A percentile compares a stretch with the other conserved stretches of the same genome.
Conservation (phyloP, 2,797 vertebrate species). For the Anguilla pacifica region DNA sequence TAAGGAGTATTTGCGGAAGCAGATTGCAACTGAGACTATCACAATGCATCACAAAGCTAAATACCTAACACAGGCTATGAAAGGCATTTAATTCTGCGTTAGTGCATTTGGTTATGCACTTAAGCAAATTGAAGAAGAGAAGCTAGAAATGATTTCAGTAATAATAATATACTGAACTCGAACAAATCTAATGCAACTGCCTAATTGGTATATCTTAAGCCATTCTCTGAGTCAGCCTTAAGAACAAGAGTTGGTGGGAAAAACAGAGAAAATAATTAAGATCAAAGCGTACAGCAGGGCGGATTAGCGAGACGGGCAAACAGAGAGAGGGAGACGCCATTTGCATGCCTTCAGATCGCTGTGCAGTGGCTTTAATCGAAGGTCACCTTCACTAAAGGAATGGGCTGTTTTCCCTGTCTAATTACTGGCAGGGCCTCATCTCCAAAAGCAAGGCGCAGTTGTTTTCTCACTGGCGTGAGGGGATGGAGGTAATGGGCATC, state of each 20-base stretch:
- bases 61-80: neutral
- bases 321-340: constrained; percentile 17
- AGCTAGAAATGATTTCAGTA: neutral
- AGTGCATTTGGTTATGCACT: neutral
- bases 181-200: neutral
- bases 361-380: constrained; percentile 20
- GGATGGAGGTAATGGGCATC: constrained; percentile 12
- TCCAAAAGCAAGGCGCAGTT: neutral
- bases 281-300: neutral
- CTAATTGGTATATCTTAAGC: constrained; percentile 9
- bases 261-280: constrained; percentile 26
- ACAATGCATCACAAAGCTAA: neutral
- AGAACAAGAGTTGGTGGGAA: neutral
- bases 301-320: constrained; percentile 17
- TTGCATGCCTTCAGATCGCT: constrained; percentile 16
- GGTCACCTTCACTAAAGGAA: constrained; percentile 28
- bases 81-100: neutral
- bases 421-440: constrained; percentile 10
- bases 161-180: neutral
- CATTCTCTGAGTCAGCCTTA: neutral
- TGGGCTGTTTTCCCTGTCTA: neutral
- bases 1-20: neutral
- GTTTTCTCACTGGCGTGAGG: constrained; percentile 3
- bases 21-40: neutral
- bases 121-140: neutral